phyloP scores from a whole-genome alignment of 1,140 invertebrate species.

The Tetranychus urticae region DNA sequence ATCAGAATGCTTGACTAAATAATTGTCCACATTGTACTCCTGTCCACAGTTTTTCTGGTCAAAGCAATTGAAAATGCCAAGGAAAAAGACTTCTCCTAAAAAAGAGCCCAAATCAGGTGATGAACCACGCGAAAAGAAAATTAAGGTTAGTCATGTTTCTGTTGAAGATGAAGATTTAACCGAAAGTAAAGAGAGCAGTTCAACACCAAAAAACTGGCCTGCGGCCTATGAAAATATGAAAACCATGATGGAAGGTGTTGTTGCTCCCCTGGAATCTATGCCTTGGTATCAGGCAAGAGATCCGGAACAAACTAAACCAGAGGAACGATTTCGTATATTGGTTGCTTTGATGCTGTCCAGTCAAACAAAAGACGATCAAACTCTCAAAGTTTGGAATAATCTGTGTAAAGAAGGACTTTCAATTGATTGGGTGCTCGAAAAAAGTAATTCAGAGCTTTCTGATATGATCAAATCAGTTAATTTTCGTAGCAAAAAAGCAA shows the following conservation, averaged over 20 bases:
- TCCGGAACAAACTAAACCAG: conserved; percentile 36
- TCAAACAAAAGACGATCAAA: conserved; percentile 89
- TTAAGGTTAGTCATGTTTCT: too few species aligned
- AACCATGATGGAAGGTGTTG: conserved; percentile 46
- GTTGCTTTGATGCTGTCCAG: conserved; percentile 85
- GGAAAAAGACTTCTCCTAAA: too few species aligned
- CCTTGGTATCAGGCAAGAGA: conserved; percentile 43
- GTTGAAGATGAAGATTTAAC: too few species aligned
- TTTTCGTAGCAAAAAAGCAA: conserved; percentile 77
- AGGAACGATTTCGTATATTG: conserved; percentile 49
- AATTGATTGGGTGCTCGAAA: conserved; percentile 40
- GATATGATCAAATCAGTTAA: conserved; percentile 74
- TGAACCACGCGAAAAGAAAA: too few species aligned
- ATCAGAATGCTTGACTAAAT: too few species aligned
- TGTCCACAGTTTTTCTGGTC: too few species aligned
- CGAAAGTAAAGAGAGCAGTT: too few species aligned
- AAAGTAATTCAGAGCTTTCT: conserved; percentile 30
- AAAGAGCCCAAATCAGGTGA: too few species aligned
- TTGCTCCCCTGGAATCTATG: conserved; percentile 81
- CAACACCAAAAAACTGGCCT: conserved; percentile 41
- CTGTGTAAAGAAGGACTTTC: conserved; percentile 37
- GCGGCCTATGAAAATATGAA: conserved; percentile 47
- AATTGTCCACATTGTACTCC: too few species aligned
- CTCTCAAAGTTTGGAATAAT: conserved; percentile 60
- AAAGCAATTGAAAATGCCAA: too few species aligned